Evolutionary conservation across 2,113 vertebrate genomes (phyloP), one percentile per base, ranked within the genome.

Genomic region (Barnardius zonarius): DNA sequence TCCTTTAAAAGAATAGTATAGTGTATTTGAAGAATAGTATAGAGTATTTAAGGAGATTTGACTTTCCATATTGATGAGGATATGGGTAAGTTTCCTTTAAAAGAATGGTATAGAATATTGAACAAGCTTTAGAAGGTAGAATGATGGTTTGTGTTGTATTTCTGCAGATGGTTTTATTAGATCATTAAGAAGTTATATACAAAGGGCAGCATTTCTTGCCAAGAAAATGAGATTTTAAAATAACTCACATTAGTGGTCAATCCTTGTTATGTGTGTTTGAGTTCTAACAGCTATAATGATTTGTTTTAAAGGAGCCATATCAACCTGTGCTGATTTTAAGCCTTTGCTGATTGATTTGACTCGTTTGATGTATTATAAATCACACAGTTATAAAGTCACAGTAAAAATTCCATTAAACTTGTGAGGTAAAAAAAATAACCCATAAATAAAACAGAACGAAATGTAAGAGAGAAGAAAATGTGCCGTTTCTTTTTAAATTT

Each of bases 341-440:
- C 75, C 81, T 92, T 76, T 80, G 59, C 93, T 95, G 95, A 97
- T 96, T 96, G 94, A 97, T 95, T 97, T 97, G 79, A 64, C 77
- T 88, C 95, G 82, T 97, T 97, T 98, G 94, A 97, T 96, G 96
- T 95, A 96, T 97, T 97, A 97, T 97, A 97, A 97, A 97, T 97
- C 92, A 98, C 83, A 97, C 91, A 95, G 85, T 75, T 94, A 94
- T 96, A 97, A 97, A 97, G 95, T 95, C 97, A 96, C 85, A 83
- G 93, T 89, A 93, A 97, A 97, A 96, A 97, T 95, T 96, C 88
- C 83, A 97, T 96, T 97, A 97, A 96, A 95, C 95, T 92, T 96
- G 90, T 94, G 93, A 97, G 90, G 91, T 81, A 49, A 92, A 92
- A 88, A 78, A 95, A 93, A n/a, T 66, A 68, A 82, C 66, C 86